A percentile compares a stretch with the other conserved stretches of the same genome.
These are phyloP conservation scores for Chaenodraco wilsoni DNA, from an alignment of 2,797 vertebrate genomes.

Conservation along the genomic window DNA sequence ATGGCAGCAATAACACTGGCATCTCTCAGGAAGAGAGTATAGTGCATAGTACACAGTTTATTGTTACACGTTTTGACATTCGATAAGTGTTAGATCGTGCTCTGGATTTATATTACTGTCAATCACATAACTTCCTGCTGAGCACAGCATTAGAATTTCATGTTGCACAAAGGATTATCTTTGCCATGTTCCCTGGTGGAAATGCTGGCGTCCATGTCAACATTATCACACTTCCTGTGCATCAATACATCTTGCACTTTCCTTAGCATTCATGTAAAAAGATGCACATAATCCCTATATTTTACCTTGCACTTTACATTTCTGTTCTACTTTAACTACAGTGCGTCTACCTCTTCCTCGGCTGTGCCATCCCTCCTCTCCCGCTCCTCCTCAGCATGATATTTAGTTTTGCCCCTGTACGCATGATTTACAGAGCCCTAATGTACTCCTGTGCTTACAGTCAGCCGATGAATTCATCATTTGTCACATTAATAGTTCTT, in stretches of 20 bases:
- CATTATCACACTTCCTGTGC: constrained; percentile 9
- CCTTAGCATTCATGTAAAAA: constrained; percentile 37
- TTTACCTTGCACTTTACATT: constrained; percentile 10
- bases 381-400: constrained; percentile 37
- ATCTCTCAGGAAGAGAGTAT: constrained; percentile 25
- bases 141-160: constrained; percentile 22
- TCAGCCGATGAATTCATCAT: constrained; percentile 74
- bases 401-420: constrained; percentile 49
- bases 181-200: constrained; percentile 22
- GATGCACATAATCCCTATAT: constrained; percentile 33
- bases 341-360: constrained; percentile 2
- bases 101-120: constrained; percentile 47
- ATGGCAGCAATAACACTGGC: background rate
- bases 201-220: constrained; percentile 13
- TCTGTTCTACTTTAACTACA: constrained; percentile 17
- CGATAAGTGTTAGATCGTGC: constrained; percentile 14
- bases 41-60: background rate
- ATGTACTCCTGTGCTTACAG: constrained; percentile 71
- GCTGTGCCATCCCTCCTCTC: constrained; percentile 14
- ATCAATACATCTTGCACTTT: constrained; percentile 22
- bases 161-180: constrained; percentile 25
- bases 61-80: constrained; percentile 33
- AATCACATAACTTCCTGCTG: constrained; percentile 29
- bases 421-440: constrained; percentile 65
- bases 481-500: constrained; percentile 75